These are phyloP conservation scores for Sinonovacula constricta DNA, from an alignment of 1,140 invertebrate genomes.

Conservation along the genomic window DNA sequence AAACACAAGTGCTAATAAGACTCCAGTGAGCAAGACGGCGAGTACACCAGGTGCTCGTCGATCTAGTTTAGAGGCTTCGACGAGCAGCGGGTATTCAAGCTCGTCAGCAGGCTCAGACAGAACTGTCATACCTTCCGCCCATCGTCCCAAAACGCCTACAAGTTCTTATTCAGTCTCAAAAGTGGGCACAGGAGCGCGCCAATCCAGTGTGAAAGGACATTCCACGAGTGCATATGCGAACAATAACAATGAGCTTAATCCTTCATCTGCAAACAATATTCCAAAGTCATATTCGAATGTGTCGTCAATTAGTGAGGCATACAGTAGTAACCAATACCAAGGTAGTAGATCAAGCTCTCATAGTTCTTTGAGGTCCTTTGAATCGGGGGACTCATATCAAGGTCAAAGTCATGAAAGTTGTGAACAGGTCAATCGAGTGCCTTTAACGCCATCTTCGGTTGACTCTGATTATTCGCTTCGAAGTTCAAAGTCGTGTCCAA, in stretches of 20 bases:
- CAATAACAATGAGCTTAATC: too few species aligned
- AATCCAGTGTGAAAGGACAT: too few species aligned
- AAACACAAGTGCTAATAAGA: constrained; percentile 25
- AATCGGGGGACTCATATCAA: constrained; percentile 18
- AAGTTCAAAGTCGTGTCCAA: constrained; percentile 4
- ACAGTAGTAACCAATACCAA: too few species aligned
- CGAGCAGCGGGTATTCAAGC: constrained; percentile 10
- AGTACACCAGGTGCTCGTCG: too few species aligned
- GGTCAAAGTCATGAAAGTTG: constrained; percentile 18
- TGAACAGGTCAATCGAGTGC: constrained; percentile 1
- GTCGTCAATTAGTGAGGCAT: constrained; percentile 26
- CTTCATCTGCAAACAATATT: too few species aligned
- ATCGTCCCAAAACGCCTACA: constrained; percentile 44
- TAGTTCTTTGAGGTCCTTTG: constrained; percentile 39
- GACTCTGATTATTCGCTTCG: constrained; percentile 44
- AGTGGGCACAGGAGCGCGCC: not conserved
- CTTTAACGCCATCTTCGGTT: constrained; percentile 37
- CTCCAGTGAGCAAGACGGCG: constrained; percentile 3
- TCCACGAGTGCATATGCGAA: too few species aligned
- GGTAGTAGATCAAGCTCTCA: constrained; percentile 38
- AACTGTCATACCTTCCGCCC: not conserved
- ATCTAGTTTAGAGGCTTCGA: not conserved
- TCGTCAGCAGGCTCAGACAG: constrained; percentile 7
- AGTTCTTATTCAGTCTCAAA: constrained; percentile 2
- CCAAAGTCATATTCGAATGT: constrained; percentile 27